Base-by-base conservation (phyloP, 2,888 invertebrate genomes). In the Euzophera pinguis region DNA sequence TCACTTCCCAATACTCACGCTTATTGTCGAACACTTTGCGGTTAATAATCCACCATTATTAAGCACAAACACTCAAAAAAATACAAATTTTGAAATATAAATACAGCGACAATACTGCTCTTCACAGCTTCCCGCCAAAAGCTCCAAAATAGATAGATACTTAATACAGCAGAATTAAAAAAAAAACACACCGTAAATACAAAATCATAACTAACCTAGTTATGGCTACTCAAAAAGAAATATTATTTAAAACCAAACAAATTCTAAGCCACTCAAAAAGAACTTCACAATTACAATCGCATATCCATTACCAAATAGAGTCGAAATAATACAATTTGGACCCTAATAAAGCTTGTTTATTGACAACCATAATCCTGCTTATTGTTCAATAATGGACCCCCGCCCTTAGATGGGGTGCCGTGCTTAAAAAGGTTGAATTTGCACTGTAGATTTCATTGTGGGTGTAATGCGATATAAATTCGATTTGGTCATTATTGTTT, bases 311-410 rank as follows among this genome's bases (percentile, higher is more conserved):
- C 54, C 27, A 53, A 43, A 53, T 48, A 39, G 58, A 54, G 54
- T 45, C 52, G 39, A 55, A 39, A 39, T 62, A 64, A 64, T 64
- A 39, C 60, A 47, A 65, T 62, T 63, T 42, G 43, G 58, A 50
- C 45, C 48, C 38, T 58, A 57, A 60, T 65, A 67, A 58, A 45
- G 37, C 45, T 39, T 59, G 57, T 63, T 61, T 60, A 76, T 75
- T 68, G 76, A 71, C 67, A 71, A 65, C 71, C 71, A 75, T 76
- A 75, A 76, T 67, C 63, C 63, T 61, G 62, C 65, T 71, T 71
- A 79, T 78, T 78, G 78, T 75, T 54, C 70, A 63, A 67, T 78
- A 75, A 78, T 80, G 75, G 68, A 73, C 65, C 60, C 52, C 58
- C 7, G 39, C 32, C 32, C 32, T 32, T 32, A 10, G 10, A 32